Percentiles rank a stretch among this genome's conserved stretches.
Evolutionary conservation across 2,797 vertebrate genomes (phyloP).

Genomic region (Sphaeramia orbicularis): DNA sequence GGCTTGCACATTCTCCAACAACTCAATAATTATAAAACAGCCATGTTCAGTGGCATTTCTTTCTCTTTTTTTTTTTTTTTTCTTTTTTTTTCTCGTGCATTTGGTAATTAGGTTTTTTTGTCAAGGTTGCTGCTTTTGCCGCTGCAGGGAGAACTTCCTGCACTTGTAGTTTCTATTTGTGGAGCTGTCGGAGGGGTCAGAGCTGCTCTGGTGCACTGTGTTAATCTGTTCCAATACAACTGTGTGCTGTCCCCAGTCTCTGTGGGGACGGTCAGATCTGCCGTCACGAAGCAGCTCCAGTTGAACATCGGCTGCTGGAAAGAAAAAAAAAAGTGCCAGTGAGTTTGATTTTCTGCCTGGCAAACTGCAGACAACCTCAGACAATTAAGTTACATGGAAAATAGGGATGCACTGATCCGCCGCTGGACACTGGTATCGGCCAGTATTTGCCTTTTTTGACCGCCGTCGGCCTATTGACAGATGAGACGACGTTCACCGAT

Average conservation of each 20-base stretch:
- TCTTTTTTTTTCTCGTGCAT: constrained; percentile 18
- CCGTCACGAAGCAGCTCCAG: constrained; percentile 49
- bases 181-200: constrained; percentile 56
- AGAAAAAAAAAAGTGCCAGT: constrained; percentile 34
- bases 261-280: constrained; percentile 52
- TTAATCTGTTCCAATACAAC: constrained; percentile 73
- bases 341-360: constrained; percentile 38
- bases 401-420: too few species aligned
- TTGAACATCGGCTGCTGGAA: constrained; percentile 63
- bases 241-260: constrained; percentile 49
- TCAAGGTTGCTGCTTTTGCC: constrained; percentile 61
- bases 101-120: constrained; percentile 71
- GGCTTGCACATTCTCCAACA: constrained; percentile 66
- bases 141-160: constrained; percentile 60
- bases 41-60: constrained; percentile 56
- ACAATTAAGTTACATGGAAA: neutral
- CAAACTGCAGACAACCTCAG: constrained; percentile 45
- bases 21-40: constrained; percentile 75
- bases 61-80: constrained; percentile 22
- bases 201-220: constrained; percentile 53
- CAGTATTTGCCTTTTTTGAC: too few species aligned
- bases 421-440: too few species aligned
- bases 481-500: too few species aligned
- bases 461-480: too few species aligned
- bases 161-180: constrained; percentile 62